Base-by-base conservation (phyloP, 2,797 vertebrate species). In the Muraenolepis orangiensis region DNA sequence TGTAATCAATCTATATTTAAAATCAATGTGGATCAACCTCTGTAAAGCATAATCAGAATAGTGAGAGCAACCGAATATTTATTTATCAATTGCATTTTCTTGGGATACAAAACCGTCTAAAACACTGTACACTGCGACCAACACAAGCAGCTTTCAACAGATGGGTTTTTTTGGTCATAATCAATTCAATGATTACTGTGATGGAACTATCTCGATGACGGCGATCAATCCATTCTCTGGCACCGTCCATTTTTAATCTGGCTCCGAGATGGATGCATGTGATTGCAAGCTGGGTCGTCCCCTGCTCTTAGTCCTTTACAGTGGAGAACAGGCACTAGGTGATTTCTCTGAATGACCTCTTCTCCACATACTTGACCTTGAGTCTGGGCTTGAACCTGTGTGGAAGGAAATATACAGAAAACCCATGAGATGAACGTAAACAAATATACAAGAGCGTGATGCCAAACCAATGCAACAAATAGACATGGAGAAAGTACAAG, bases 351-450 rank as follows among this genome's bases (percentile, higher is more conserved):
- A 96, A 98, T 0, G 95, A 93, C 14, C 96, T 93, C 82, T 96
- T 98, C 89, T 98, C 97, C 71, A 93, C 91, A 0, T 96, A 96
- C 76, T 97, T 97, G 85, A 96, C 16, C 72, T 95, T 96, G 82
- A 93, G 90, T 76, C 91, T 94, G 84, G 96, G 94, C 90, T 94
- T 95, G 91, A 97, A 97, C 88, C 97, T 98, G 72, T 2, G 29
- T 13, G 8, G 20, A 2, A 10, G 38, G 34, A 16, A 69, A 6
- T 23, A 70, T 4, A 34, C 14, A 20, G 66, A 67, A 16, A 31
- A 64, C 8, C 51, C 23, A 61, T 61, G n/a, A 61, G 51, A 61
- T 61, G 20, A 61, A 61, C 23, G 0, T 20, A 26, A 23, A 61
- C 4, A 26, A 23, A 61, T 61, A 61, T 61, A 23, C 61, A 66